Evolutionary conservation across 2,113 vertebrate genomes (phyloP).

Genomic region (Labrus mixtus): DNA sequence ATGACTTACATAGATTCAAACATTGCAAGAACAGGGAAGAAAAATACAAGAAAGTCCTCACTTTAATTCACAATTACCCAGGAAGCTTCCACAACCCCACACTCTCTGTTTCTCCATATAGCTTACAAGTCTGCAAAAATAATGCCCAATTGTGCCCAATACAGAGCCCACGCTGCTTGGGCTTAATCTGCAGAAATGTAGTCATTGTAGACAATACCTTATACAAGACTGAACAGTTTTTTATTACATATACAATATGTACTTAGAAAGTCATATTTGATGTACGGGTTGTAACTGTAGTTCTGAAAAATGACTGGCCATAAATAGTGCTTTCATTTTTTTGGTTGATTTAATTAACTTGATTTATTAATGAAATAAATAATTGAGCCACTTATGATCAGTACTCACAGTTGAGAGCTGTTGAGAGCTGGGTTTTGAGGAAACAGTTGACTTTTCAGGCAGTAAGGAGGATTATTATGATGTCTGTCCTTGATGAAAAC

Average conservation of each 20-base stretch:
- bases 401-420: neutral
- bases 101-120: neutral
- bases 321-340: neutral
- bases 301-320: neutral
- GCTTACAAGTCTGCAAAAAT: slow-evolving; percentile 4
- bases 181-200: neutral
- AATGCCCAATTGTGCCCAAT: neutral
- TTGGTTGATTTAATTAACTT: neutral
- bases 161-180: neutral
- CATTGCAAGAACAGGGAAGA: neutral
- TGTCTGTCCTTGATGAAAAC: neutral
- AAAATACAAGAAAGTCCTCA: slow-evolving; percentile 1
- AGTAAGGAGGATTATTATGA: neutral
- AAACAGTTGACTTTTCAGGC: neutral
- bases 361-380: neutral
- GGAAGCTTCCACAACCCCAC: slow-evolving; percentile 7
- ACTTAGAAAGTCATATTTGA: neutral
- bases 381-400: neutral
- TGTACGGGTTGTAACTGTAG: neutral
- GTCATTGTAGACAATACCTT: neutral
- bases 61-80: slow-evolving; percentile 15
- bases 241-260: neutral
- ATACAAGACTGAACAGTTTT: neutral
- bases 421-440: neutral
- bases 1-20: neutral